Evolutionary conservation across 2,113 vertebrate species (phyloP).

Genomic region (Nothoprocta pentlandii): DNA sequence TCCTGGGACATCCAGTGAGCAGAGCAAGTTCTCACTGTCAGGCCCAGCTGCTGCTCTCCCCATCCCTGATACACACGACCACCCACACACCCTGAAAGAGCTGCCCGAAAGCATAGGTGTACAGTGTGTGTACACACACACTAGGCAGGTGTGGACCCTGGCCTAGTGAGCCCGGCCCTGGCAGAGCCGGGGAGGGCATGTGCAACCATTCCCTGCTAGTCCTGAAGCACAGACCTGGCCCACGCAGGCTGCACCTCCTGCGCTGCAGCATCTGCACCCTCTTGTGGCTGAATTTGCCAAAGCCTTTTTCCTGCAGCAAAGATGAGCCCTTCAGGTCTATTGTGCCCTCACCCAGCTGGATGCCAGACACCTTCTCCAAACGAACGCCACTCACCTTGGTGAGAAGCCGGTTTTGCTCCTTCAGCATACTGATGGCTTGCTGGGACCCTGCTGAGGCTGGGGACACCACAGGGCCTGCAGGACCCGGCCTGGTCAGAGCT

Average conservation of each 20-base stretch:
- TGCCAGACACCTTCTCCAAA: background rate
- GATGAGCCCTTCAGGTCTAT: background rate
- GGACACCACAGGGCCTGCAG: background rate
- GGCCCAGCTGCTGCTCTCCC: background rate
- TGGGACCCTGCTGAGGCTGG: conserved; percentile 72
- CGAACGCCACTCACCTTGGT: conserved; percentile 84
- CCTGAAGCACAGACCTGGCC: too few relatives aligned
- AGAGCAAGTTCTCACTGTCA: background rate
- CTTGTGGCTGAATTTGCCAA: background rate
- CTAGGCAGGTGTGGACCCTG: background rate
- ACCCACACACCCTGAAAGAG: too few relatives aligned
- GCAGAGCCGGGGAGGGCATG: background rate
- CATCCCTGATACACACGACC: too few relatives aligned
- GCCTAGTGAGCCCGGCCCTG: background rate
- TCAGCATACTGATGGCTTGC: conserved; percentile 90
- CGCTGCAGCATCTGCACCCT: background rate
- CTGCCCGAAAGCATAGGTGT: too few relatives aligned
- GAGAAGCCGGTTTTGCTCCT: conserved; percentile 95
- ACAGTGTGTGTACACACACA: background rate
- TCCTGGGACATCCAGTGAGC: too few relatives aligned
- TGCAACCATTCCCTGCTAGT: background rate
- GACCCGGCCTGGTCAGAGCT: background rate
- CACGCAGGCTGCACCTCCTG: background rate
- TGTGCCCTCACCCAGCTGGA: background rate
- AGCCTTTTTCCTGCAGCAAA: background rate